A percentile compares a stretch with the other conserved stretches of the same genome.
Evolutionary conservation across 23 tunicate species (phyloP).

Genomic region (Trididemnum nubilum): DNA sequence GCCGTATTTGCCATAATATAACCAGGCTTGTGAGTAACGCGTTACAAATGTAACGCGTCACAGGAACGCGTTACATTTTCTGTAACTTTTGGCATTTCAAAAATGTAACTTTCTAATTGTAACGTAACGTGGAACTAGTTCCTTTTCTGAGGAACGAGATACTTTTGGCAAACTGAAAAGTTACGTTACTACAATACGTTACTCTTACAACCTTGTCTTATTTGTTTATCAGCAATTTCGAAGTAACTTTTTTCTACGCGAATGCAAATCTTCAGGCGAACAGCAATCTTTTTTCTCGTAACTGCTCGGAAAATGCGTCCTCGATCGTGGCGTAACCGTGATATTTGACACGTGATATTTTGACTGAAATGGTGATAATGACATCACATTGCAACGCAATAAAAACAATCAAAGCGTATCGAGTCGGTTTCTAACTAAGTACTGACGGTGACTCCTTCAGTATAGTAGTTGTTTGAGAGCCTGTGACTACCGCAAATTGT

Average conservation of each 20-base stretch:
- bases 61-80: too few relatives aligned
- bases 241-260: constrained; percentile 1
- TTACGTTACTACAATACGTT: too few relatives aligned
- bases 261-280: constrained; percentile 1
- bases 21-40: too few relatives aligned
- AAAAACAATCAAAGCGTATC: neutral
- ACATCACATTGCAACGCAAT: constrained; percentile 1
- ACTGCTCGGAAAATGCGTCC: neutral
- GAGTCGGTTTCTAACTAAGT: neutral
- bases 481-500: constrained; percentile 1
- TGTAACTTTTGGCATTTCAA: too few relatives aligned
- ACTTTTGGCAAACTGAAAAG: too few relatives aligned
- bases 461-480: neutral
- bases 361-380: neutral
- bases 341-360: neutral
- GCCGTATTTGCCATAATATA: too few relatives aligned
- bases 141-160: too few relatives aligned
- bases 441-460: neutral
- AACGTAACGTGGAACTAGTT: too few relatives aligned
- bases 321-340: neutral
- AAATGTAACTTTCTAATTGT: too few relatives aligned
- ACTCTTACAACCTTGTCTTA: too few relatives aligned
- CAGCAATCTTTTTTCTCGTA: neutral
- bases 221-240: too few relatives aligned
- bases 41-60: too few relatives aligned